Base-by-base conservation (phyloP, 2,888 invertebrate species). In the Chydorus sphaericus region DNA sequence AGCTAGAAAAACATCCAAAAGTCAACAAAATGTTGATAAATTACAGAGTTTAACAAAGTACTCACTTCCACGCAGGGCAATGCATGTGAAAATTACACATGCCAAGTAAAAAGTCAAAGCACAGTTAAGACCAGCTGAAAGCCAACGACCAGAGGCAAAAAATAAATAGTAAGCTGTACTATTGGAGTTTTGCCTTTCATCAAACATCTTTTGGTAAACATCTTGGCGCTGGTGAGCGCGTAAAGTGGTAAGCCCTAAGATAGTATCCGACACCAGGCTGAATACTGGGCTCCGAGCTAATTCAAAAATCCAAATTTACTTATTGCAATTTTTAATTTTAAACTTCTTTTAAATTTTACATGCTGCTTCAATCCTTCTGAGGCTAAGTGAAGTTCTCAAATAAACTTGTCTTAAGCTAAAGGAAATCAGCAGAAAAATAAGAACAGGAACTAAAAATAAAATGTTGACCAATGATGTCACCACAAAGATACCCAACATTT, bases 201-300 rank as follows among this genome's bases (percentile, higher is more conserved):
- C 87, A 63, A 88, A 87, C 64, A 86, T 85, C 63, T 78, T 75
- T 48, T 79, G 77, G 44, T 94, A 79, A 23, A 83, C 78, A 54
- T 80, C 77, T 66, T 90, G 84, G 0, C 88, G 88, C 7, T 80
- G 79, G 67, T 88, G 92, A 0, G 93, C 88, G 55, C 96, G 77
- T 50, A 97, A 92, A 0, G 93, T 93, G 0, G 89, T 81, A 59
- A 97, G 74, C 0, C 96, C 96, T 68, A 87, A 85, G 5, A 97
- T 73, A 0, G 90, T 82, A 28, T 91, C 86, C 66, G 83, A 88
- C 64, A 96, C 73, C 67, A 94, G 93, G 2, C 87, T 85, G 72
- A 93, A 96, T n/a, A 97, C 88, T 0, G 96, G 96, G 64, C 92
- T 92, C 58, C 92, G 82, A 60, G 85, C 88, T 88, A n/a, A n/a